A percentile compares a stretch with the other conserved stretches of the same genome.
These are phyloP conservation scores for Apamea monoglypha DNA, from an alignment of 2,888 invertebrate genomes.

Conservation along the genomic window DNA sequence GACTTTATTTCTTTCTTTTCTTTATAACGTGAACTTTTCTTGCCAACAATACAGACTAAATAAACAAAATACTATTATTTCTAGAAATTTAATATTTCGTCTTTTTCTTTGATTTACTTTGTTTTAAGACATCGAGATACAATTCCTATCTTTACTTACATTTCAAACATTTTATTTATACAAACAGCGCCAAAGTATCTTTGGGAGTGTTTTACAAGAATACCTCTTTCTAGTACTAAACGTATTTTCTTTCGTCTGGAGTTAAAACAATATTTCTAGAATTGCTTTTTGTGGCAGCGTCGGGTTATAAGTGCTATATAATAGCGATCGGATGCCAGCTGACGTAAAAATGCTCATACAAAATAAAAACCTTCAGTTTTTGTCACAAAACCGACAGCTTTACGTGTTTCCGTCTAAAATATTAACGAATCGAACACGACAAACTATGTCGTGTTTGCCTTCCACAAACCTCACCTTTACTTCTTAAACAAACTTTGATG, in stretches of 20 bases:
- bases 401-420: slow-evolving; percentile 18
- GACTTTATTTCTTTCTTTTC: no score
- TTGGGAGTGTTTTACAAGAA: slow-evolving; percentile 14
- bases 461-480: background rate
- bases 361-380: slow-evolving; percentile 30
- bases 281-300: slow-evolving; percentile 16
- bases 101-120: slow-evolving; percentile 19
- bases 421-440: slow-evolving; percentile 25
- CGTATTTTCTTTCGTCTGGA: slow-evolving; percentile 18
- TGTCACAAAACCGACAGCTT: slow-evolving; percentile 4
- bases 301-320: slow-evolving; percentile 31
- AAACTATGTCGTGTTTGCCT: slow-evolving; percentile 38
- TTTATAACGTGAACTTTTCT: background rate
- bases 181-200: slow-evolving; percentile 23
- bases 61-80: slow-evolving; percentile 3
- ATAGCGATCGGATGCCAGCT: slow-evolving; percentile 28
- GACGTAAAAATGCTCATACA: slow-evolving; percentile 9
- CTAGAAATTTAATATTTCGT: background rate
- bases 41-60: background rate
- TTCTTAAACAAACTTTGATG: slow-evolving; percentile 40
- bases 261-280: slow-evolving; percentile 11
- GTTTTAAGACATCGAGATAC: background rate
- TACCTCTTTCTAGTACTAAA: slow-evolving; percentile 5
- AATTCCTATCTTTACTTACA: slow-evolving; percentile 7
- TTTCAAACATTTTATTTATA: slow-evolving; percentile 16